These are phyloP conservation scores for Nineta flava DNA, from an alignment of 2,888 invertebrate species.

Conservation along the genomic window DNA sequence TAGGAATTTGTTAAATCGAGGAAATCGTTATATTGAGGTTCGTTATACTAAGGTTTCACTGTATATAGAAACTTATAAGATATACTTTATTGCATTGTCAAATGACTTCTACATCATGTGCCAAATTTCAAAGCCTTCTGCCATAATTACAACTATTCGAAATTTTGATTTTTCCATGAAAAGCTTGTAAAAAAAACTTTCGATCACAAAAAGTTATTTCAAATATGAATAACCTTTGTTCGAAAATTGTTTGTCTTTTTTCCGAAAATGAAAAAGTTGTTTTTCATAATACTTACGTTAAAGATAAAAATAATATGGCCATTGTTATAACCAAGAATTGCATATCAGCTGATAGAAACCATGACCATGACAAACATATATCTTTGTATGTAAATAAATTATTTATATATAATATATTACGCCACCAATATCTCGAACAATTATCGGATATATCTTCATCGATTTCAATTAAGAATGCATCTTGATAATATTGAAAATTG, in stretches of 20 bases:
- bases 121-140: too few relatives aligned
- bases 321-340: slow-evolving; percentile 28
- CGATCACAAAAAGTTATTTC: too few relatives aligned
- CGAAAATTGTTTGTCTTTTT: too few relatives aligned
- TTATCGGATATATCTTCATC: slow-evolving; percentile 24
- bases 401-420: slow-evolving; percentile 33
- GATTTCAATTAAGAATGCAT: slow-evolving; percentile 24
- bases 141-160: too few relatives aligned
- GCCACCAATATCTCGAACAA: slow-evolving; percentile 35
- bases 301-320: slow-evolving; percentile 26
- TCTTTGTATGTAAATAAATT: slow-evolving; percentile 28
- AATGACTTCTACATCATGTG: too few relatives aligned
- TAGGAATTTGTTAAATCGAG: background rate
- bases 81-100: too few relatives aligned
- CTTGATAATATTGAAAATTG: slow-evolving; percentile 23
- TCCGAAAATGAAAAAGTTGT: too few relatives aligned
- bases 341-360: slow-evolving; percentile 32
- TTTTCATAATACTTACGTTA: slow-evolving; percentile 30
- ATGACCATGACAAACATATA: slow-evolving; percentile 35
- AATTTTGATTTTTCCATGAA: too few relatives aligned
- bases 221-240: too few relatives aligned
- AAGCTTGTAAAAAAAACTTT: too few relatives aligned
- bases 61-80: too few relatives aligned
- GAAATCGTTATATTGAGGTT: background rate
- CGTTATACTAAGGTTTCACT: background rate